These are phyloP conservation scores for Geotrypetes seraphini DNA, from an alignment of 2,797 vertebrate genomes.

Conservation along the genomic window DNA sequence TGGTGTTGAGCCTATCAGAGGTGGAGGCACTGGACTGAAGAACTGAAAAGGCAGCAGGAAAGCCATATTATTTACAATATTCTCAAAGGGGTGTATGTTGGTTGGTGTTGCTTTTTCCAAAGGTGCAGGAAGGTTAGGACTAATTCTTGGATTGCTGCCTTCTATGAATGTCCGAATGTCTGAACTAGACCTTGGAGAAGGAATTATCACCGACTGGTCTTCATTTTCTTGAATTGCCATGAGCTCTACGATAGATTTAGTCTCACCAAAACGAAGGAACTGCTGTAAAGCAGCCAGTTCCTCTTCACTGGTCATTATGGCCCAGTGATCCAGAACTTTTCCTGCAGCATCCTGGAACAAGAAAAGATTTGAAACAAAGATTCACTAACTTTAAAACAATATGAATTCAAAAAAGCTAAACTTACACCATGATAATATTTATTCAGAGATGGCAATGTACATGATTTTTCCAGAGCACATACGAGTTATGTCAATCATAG, in stretches of 20 bases:
- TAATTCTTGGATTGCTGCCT: conserved; percentile 64
- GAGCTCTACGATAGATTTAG: conserved; percentile 94
- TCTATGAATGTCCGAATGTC: conserved; percentile 94
- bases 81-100: conserved; percentile 85
- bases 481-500: no score
- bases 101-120: conserved; percentile 65
- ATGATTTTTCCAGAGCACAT: no score
- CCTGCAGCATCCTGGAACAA: conserved; percentile 77
- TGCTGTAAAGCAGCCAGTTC: conserved; percentile 91
- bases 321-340: conserved; percentile 94
- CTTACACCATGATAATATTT: not conserved
- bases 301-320: conserved; percentile 93
- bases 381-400: not conserved
- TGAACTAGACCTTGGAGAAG: conserved; percentile 70
- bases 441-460: no score
- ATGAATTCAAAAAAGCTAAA: not conserved
- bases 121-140: conserved; percentile 47
- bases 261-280: conserved; percentile 95
- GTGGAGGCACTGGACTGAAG: conserved; percentile 76
- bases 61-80: conserved; percentile 85
- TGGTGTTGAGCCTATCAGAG: conserved; percentile 70
- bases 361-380: conserved; percentile 8
- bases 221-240: conserved; percentile 96
- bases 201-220: conserved; percentile 73
- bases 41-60: conserved; percentile 94